A percentile compares a stretch with the other conserved stretches of the same genome.
Conservation (phyloP, 2,113 vertebrate genomes). For the Pluvianellus socialis region DNA sequence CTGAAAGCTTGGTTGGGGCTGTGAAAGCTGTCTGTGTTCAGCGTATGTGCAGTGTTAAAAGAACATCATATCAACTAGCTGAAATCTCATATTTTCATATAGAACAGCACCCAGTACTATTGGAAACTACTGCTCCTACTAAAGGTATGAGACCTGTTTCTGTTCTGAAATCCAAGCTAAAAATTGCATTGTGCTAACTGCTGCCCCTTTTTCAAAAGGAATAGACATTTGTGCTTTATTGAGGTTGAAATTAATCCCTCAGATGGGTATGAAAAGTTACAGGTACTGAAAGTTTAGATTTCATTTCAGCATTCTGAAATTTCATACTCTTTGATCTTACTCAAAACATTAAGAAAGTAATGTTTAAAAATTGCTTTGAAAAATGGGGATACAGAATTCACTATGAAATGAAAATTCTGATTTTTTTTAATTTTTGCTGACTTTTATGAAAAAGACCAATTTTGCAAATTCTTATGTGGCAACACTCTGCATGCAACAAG, state of each 20-base stretch:
- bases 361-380: not conserved
- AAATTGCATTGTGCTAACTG: not conserved
- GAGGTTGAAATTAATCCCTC: not conserved
- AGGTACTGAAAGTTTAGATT: not conserved
- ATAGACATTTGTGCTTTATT: not conserved
- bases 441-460: not conserved
- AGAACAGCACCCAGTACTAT: not conserved
- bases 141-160: not conserved
- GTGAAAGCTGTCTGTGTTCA: not conserved
- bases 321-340: not conserved
- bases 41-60: not conserved
- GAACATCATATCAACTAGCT: not conserved
- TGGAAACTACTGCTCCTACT: not conserved
- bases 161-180: not conserved
- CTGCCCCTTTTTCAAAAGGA: not conserved
- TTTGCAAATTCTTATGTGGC: not conserved
- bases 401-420: not conserved
- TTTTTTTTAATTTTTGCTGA: not conserved
- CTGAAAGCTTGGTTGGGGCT: not conserved
- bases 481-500: not conserved
- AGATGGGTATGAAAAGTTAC: not conserved
- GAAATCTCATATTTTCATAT: not conserved
- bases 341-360: not conserved
- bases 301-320: not conserved
- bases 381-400: accelerated